Conservation (phyloP, 2,888 invertebrate genomes). For the Agrypnus murinus region DNA sequence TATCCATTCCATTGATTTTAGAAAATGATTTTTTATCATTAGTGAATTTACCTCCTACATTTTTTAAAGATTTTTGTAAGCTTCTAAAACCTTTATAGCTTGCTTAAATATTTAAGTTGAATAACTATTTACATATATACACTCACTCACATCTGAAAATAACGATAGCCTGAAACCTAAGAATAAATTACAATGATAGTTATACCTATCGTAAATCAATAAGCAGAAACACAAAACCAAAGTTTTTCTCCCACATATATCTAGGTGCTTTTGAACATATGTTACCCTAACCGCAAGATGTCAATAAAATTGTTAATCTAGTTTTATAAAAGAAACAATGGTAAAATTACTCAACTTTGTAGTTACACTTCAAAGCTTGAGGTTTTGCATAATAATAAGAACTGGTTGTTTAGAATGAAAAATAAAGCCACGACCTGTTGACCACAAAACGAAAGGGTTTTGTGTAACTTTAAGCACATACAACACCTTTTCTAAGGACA, state of each 20-base stretch:
- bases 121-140: too few species aligned
- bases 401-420: neutral
- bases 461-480: neutral
- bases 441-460: slow-evolving; percentile 20
- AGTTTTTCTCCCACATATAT: neutral
- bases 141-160: too few species aligned
- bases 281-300: slow-evolving; percentile 17
- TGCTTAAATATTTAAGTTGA: too few species aligned
- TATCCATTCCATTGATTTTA: too few species aligned
- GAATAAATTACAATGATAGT: too few species aligned
- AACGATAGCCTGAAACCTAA: too few species aligned
- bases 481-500: slow-evolving; percentile 4
- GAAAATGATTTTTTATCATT: too few species aligned
- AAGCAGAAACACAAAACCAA: neutral
- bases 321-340: slow-evolving; percentile 21
- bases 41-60: too few species aligned
- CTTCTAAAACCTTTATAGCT: too few species aligned
- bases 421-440: slow-evolving; percentile 12
- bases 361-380: neutral
- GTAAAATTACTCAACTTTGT: slow-evolving; percentile 13
- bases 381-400: slow-evolving; percentile 19
- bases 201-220: slow-evolving; percentile 2
- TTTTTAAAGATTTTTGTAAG: too few species aligned
- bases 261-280: neutral
- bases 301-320: slow-evolving; percentile 24